Evolutionary conservation across 2,113 vertebrate genomes (phyloP).

Genomic region (Rutilus rutilus): DNA sequence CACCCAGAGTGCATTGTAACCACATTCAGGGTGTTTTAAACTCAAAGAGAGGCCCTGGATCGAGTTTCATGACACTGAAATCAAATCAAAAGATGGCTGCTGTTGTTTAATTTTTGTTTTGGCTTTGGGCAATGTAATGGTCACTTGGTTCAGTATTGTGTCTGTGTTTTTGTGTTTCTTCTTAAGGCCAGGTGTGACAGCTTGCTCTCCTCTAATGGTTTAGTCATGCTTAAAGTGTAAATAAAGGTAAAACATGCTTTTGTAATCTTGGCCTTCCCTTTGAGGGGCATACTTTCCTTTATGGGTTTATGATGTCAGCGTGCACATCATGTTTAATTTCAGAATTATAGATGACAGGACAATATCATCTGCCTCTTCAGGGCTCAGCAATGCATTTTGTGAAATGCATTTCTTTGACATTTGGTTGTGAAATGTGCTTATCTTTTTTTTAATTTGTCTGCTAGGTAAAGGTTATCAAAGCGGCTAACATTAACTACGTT

Average conservation of each 20-base stretch:
- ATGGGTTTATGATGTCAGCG: background rate
- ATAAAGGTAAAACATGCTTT: conserved; percentile 21
- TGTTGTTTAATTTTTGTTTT: conserved; percentile 3
- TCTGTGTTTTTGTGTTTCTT: conserved; percentile 30
- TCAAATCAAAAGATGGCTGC: conserved; percentile 30
- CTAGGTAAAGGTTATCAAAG: background rate
- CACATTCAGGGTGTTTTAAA: conserved; percentile 21
- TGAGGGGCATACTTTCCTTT: background rate
- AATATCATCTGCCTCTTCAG: background rate
- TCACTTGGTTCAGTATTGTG: conserved; percentile 23
- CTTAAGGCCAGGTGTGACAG: conserved; percentile 10
- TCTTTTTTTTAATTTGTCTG: background rate
- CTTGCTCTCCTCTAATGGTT: conserved; percentile 9
- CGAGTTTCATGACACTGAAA: conserved; percentile 27
- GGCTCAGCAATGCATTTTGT: background rate
- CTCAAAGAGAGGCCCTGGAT: conserved; percentile 32
- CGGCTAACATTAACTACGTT: background rate
- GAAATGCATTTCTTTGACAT: background rate
- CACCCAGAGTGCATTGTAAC: conserved; percentile 31
- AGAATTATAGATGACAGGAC: background rate
- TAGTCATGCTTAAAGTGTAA: conserved; percentile 30
- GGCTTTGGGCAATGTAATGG: conserved; percentile 33
- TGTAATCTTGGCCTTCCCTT: background rate
- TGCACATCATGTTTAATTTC: background rate
- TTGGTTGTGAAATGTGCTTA: background rate